A percentile compares a stretch with the other conserved stretches of the same genome.
Conservation (phyloP, 1,140 invertebrate species). For the Papilio polyxenes region DNA sequence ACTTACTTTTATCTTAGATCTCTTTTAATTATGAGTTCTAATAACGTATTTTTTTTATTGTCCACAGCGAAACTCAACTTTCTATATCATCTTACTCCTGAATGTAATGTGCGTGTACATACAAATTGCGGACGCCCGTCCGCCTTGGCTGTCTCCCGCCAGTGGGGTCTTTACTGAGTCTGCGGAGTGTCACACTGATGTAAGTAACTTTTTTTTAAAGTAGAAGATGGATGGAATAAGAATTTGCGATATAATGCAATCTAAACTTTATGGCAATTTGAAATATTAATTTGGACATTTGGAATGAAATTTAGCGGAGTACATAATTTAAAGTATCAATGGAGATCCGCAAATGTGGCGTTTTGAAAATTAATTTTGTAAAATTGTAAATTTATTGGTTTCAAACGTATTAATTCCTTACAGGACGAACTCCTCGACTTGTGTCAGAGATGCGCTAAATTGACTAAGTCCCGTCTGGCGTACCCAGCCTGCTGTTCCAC, state of each 20-base stretch:
- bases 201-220: constrained; percentile 47
- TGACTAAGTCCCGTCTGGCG: constrained; percentile 65
- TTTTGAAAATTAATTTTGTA: too few relatives aligned
- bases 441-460: constrained; percentile 73
- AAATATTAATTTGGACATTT: too few relatives aligned
- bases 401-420: constrained; percentile 38
- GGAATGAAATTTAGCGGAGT: too few relatives aligned
- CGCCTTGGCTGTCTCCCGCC: constrained; percentile 58
- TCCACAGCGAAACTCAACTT: constrained; percentile 53
- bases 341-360: too few relatives aligned
- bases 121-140: constrained; percentile 56
- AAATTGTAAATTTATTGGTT: neutral
- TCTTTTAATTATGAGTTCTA: too few relatives aligned
- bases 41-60: constrained; percentile 33
- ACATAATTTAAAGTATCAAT: too few relatives aligned
- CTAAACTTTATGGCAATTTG: too few relatives aligned
- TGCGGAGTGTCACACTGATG: constrained; percentile 71
- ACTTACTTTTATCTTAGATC: too few relatives aligned
- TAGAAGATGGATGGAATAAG: neutral
- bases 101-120: constrained; percentile 50
- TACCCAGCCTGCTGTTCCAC: constrained; percentile 71
- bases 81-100: constrained; percentile 46
- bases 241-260: neutral
- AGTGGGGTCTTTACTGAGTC: constrained; percentile 65
- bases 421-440: constrained; percentile 74